A percentile compares a stretch with the other conserved stretches of the same genome.
Conservation (phyloP, 2,797 vertebrate species). For the Oceanodroma leucorhoa region DNA sequence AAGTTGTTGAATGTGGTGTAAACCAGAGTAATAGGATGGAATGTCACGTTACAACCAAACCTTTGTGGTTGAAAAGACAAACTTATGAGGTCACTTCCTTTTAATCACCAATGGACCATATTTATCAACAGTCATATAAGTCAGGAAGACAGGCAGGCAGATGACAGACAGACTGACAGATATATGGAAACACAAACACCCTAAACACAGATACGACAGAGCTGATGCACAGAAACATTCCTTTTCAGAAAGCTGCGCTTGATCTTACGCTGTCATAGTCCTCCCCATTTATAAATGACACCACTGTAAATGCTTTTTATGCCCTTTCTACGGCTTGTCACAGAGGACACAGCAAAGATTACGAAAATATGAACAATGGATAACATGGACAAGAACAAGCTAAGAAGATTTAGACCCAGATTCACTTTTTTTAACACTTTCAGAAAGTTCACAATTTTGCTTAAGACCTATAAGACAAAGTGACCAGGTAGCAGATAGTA, state of each 20-base stretch:
- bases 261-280: not conserved
- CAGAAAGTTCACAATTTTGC: not conserved
- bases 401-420: not conserved
- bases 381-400: not conserved
- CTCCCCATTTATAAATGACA: not conserved
- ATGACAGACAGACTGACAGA: constrained; percentile 65
- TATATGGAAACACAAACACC: constrained; percentile 32
- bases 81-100: constrained; percentile 77
- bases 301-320: not conserved
- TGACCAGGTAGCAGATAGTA: not conserved
- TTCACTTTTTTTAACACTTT: not conserved
- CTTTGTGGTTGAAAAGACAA: constrained; percentile 72
- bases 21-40: constrained; percentile 69
- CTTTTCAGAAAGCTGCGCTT: not conserved
- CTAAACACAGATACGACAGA: not conserved
- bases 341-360: not conserved
- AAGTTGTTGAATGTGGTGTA: constrained; percentile 76
- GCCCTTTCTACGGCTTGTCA: not conserved
- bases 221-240: not conserved
- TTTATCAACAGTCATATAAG: constrained; percentile 29
- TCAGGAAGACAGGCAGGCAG: constrained; percentile 12
- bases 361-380: not conserved
- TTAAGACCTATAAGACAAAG: not conserved
- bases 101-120: constrained; percentile 26
- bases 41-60: constrained; percentile 67